Conservation (phyloP, 2,888 invertebrate genomes). For the Augochlorella aurata region DNA sequence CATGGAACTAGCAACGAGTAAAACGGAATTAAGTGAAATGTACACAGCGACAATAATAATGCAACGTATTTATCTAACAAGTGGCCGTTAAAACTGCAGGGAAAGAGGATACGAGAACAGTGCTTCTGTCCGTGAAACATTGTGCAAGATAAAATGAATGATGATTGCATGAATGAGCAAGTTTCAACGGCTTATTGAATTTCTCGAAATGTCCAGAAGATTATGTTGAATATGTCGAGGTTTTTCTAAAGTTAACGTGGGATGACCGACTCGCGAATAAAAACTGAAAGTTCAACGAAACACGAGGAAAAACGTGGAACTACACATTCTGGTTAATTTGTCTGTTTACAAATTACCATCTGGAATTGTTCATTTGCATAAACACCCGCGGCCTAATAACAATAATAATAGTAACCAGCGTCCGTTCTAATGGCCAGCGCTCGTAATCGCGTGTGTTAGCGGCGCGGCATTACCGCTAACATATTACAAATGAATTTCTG, state of each 20-base stretch:
- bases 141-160: background rate
- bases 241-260: background rate
- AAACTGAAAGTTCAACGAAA: background rate
- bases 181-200: background rate
- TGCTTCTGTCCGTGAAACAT: background rate
- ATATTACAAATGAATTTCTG: constrained; percentile 10
- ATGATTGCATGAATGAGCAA: background rate
- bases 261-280: background rate
- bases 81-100: background rate
- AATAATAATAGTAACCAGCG: background rate
- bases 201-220: background rate
- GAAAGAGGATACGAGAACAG: background rate
- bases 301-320: background rate
- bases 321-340: background rate
- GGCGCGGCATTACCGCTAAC: constrained; percentile 1
- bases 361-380: constrained; percentile 7
- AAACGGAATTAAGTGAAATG: background rate
- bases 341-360: constrained; percentile 4
- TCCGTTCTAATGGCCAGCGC: constrained; percentile 2
- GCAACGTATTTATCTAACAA: background rate
- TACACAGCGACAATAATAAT: background rate
- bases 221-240: background rate
- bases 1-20: background rate
- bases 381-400: constrained; percentile 1
- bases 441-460: background rate